Evolutionary conservation across 2,113 vertebrate species (phyloP).

Genomic region (Podarcis raffonei): DNA sequence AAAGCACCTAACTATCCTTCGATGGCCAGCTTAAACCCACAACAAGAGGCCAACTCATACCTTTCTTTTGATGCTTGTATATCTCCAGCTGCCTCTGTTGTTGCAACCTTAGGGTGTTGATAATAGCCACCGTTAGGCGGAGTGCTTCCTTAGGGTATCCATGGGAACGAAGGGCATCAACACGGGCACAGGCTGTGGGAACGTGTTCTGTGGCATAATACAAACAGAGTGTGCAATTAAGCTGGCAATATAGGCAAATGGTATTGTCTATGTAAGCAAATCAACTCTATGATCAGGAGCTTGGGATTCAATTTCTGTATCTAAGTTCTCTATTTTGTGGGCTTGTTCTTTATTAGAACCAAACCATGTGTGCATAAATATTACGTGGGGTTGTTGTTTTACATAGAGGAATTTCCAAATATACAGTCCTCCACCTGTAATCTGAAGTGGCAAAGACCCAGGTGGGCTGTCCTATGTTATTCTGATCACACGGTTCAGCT

Average conservation of each 20-base stretch:
- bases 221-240: constrained; percentile 14
- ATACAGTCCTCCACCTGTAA: background rate
- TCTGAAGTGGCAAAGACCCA: no score
- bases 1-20: background rate
- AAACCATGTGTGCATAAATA: background rate
- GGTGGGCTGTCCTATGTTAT: background rate
- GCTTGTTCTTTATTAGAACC: background rate
- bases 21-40: background rate
- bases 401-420: background rate
- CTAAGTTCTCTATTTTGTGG: background rate
- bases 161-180: constrained; percentile 95
- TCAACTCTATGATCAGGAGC: background rate
- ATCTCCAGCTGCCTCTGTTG: constrained; percentile 97
- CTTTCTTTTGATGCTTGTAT: constrained; percentile 99
- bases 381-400: background rate
- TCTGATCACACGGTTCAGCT: background rate
- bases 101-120: constrained; percentile 94
- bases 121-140: constrained; percentile 94
- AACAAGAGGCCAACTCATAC: constrained; percentile 66
- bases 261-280: background rate
- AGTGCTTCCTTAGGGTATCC: constrained; percentile 97
- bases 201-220: constrained; percentile 87
- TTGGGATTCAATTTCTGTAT: background rate
- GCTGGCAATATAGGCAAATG: background rate
- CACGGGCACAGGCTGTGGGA: constrained; percentile 94